Percentiles rank a stretch among this genome's conserved stretches.
Evolutionary conservation across 1,140 invertebrate genomes (phyloP).

Genomic region (Brachystomella parvula): DNA sequence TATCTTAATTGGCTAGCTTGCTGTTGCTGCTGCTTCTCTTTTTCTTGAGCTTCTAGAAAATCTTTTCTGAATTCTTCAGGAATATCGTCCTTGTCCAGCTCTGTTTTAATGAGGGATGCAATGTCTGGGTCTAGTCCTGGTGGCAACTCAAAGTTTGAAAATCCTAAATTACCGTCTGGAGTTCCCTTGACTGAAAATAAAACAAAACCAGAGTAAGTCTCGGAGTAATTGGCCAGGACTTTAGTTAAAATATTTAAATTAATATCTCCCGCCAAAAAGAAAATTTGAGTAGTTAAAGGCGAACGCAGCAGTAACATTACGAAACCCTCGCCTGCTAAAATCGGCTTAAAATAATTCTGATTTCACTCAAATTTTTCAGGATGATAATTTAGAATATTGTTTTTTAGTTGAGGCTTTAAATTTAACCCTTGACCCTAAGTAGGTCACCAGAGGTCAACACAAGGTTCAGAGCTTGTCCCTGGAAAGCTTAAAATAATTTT

Average conservation of each 20-base stretch:
- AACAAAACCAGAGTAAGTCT: too few relatives aligned
- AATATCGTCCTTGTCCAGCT: slow-evolving; percentile 35
- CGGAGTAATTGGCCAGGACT: too few relatives aligned
- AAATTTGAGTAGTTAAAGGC: background rate
- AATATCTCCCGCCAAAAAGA: background rate
- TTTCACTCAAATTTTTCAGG: too few relatives aligned
- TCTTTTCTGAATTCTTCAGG: slow-evolving; percentile 32
- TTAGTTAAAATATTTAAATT: too few relatives aligned
- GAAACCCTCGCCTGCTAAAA: background rate
- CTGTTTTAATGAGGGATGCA: slow-evolving; percentile 27
- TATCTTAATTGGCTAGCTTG: background rate
- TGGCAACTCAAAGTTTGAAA: slow-evolving; percentile 31
- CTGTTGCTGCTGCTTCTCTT: slow-evolving; percentile 1
- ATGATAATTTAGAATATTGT: too few relatives aligned
- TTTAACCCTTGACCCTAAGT: too few relatives aligned
- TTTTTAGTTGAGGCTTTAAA: too few relatives aligned
- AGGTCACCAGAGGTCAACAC: too few relatives aligned
- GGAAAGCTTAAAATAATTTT: too few relatives aligned
- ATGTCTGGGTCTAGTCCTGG: slow-evolving; percentile 34
- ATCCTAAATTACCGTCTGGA: slow-evolving; percentile 23
- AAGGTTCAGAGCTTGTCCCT: too few relatives aligned
- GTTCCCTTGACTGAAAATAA: slow-evolving; percentile 19
- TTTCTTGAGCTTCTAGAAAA: slow-evolving; percentile 18
- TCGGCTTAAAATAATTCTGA: too few relatives aligned
- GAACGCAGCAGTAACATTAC: background rate